Conservation (phyloP, 1,140 invertebrate species). For the Drosophila ficusphila region DNA sequence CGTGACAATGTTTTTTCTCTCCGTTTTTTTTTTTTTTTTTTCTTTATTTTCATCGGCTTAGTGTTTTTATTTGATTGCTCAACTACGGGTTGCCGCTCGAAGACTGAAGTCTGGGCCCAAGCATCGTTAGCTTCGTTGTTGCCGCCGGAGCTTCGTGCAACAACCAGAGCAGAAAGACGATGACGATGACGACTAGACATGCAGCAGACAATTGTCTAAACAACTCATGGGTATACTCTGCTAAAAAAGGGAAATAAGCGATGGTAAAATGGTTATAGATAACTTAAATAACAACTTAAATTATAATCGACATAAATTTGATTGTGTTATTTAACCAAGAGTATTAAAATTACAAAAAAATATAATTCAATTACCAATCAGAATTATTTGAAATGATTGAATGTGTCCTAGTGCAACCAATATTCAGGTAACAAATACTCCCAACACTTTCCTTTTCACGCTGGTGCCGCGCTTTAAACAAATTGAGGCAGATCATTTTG, state of each 20-base stretch:
- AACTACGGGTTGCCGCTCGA: constrained; percentile 54
- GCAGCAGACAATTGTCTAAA: constrained; percentile 72
- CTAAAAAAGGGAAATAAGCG: too few species aligned
- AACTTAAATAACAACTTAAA: too few species aligned
- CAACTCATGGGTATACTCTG: constrained; percentile 42
- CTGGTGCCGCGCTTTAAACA: constrained; percentile 45
- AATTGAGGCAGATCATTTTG: constrained; percentile 70
- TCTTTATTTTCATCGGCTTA: constrained; percentile 34
- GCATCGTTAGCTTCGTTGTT: constrained; percentile 68
- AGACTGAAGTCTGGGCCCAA: constrained; percentile 53
- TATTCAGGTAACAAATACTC: not conserved
- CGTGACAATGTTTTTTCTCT: constrained; percentile 80
- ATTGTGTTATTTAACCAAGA: too few species aligned
- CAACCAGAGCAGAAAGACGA: constrained; percentile 36
- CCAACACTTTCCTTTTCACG: constrained; percentile 43
- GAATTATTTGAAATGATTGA: not conserved
- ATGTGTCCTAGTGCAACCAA: not conserved
- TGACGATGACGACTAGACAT: constrained; percentile 74
- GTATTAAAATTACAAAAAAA: not conserved
- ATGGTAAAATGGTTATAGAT: too few species aligned
- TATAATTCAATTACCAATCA: not conserved
- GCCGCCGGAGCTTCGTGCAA: not conserved
- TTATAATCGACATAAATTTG: too few species aligned
- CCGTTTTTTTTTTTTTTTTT: constrained; percentile 20
- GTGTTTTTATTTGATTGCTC: constrained; percentile 75